Conservation (phyloP, 2,113 vertebrate species). For the Lethenteron camtschaticum region DNA sequence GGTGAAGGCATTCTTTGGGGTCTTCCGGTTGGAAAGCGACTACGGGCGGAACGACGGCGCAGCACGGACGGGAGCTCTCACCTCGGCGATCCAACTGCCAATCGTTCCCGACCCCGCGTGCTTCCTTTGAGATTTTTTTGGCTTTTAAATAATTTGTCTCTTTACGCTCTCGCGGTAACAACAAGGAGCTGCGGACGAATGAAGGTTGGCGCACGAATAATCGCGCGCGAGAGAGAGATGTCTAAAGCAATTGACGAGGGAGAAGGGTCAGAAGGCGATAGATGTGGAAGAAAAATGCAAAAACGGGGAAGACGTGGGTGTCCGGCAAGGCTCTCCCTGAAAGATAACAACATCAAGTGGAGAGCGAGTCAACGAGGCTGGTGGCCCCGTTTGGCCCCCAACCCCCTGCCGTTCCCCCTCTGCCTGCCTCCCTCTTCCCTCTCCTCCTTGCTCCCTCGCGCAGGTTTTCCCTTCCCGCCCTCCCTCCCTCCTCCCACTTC, state of each 20-base stretch:
- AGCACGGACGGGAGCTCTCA: too few species aligned
- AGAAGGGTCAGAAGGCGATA: neutral
- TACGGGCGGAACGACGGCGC: too few species aligned
- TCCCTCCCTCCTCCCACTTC: conserved; percentile 2
- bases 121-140: too few species aligned
- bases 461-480: neutral
- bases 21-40: too few species aligned
- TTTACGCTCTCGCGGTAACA: too few species aligned
- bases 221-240: neutral
- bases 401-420: neutral
- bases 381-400: neutral
- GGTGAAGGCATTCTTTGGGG: too few species aligned
- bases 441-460: neutral
- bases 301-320: neutral
- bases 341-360: too few species aligned
- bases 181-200: too few species aligned
- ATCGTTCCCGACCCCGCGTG: too few species aligned
- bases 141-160: too few species aligned
- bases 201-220: too few species aligned
- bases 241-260: neutral
- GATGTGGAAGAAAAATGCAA: neutral
- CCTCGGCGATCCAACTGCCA: too few species aligned
- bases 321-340: neutral
- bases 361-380: neutral
- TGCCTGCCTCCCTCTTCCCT: neutral